A percentile compares a stretch with the other conserved stretches of the same genome.
phyloP scores from a whole-genome alignment of 1,140 invertebrate species.

The Nasonia vitripennis region DNA sequence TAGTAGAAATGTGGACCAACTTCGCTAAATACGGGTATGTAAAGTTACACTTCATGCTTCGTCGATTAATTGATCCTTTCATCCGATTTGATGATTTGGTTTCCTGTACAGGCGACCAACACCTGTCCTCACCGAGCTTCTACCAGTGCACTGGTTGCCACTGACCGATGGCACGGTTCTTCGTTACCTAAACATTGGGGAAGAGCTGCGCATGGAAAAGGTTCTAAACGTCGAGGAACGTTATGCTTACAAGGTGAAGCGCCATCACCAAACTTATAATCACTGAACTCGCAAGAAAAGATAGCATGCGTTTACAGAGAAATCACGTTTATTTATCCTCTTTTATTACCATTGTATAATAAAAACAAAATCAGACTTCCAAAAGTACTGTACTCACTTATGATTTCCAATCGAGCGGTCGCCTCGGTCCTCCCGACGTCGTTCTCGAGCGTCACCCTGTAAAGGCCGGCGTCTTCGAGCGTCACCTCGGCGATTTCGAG shows the following conservation, averaged over 20 bases:
- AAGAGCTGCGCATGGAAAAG: conserved; percentile 50
- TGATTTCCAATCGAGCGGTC: conserved; percentile 86
- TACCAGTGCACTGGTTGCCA: conserved; percentile 55
- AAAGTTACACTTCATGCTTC: neutral
- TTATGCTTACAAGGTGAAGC: neutral
- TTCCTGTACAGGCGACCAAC: conserved; percentile 56
- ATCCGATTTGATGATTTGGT: conserved; percentile 24
- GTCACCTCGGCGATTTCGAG: conserved; percentile 87
- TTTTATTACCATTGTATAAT: no score
- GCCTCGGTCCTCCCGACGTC: conserved; percentile 88
- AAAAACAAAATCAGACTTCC: no score
- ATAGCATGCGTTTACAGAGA: no score
- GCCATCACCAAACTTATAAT: no score
- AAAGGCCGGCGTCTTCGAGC: conserved; percentile 86
- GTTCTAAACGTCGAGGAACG: conserved; percentile 47
- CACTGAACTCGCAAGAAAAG: no score
- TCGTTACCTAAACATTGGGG: conserved; percentile 55
- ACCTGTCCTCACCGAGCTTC: conserved; percentile 38
- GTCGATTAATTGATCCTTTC: no score
- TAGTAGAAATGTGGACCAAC: conserved; percentile 64
- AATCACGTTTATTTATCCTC: no score
- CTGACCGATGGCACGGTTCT: conserved; percentile 25
- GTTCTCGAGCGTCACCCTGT: conserved; percentile 88
- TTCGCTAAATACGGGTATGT: conserved; percentile 68
- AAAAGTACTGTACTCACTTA: conserved; percentile 73